Evolutionary conservation across 2,113 vertebrate genomes (phyloP), one percentile per base, ranked within the genome.

Genomic region (Lucifuga dentata): DNA sequence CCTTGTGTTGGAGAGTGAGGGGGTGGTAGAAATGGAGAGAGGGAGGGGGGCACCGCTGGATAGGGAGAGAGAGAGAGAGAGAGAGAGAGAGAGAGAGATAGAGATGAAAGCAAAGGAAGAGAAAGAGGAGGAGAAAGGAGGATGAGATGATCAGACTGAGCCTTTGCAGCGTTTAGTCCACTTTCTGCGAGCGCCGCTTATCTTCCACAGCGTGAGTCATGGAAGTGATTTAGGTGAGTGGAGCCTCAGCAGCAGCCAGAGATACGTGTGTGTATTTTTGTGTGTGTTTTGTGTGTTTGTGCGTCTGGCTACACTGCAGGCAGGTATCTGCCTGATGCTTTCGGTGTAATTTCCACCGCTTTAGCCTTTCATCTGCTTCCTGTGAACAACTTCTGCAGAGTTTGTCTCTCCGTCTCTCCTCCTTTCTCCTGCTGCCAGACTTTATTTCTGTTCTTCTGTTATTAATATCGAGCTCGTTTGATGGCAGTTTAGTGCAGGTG

Each of bases 1-100:
- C 86, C 81, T 87, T 87, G 73, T 81, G 77, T 56, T 69, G 35
- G 79, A 81, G 68, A 61, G 59, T 52, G 81, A 67, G 76, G 68
- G 71, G 74, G 81, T 50, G 69, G 83, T 45, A 74, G 57, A 26
- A 60, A 63, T 43, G 36, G 68, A 49, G 81, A 68, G 61, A 56
- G 66, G 17, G 20, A 20, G 59, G 11, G 49, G 29, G 64, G 20
- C 68, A 61, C 53, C 41, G n/a, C 50, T 73, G 38, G 29, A 45
- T 15, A 53, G 32, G 8, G 15, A 11, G 24, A 24, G 48, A 17
- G 56, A 19, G 24, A 39, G 44, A 55, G 72, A 52, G 17, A 20
- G 45, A 49, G 38, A 59, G 45, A 46, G 40, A 26, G 23, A 11
- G 48, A 35, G 64, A 33, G 76, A 62, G 78, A 43, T 70, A 56